Evolutionary conservation across 2,888 invertebrate species (phyloP).

Genomic region (Nymphalis c-album): DNA sequence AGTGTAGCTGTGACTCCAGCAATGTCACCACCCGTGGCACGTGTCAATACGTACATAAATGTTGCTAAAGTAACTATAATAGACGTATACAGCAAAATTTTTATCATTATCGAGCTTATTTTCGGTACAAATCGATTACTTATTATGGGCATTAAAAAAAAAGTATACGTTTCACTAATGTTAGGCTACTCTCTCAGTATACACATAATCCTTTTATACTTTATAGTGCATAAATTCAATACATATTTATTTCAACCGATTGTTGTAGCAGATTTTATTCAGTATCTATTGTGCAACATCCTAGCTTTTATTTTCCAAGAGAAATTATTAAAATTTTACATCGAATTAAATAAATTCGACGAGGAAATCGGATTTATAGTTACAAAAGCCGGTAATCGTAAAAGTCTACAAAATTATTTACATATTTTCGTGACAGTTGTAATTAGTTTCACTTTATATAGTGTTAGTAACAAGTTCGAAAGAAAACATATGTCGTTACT

Average conservation of each 20-base stretch:
- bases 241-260: background rate
- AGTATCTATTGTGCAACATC: slow-evolving; percentile 31
- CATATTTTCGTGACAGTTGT: background rate
- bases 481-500: background rate
- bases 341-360: slow-evolving; percentile 38
- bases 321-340: slow-evolving; percentile 35
- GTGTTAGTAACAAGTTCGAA: background rate
- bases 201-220: background rate
- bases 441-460: background rate
- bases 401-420: slow-evolving; percentile 34
- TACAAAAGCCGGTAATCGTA: background rate
- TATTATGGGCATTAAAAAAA: slow-evolving; percentile 30
- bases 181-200: slow-evolving; percentile 12
- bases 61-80: slow-evolving; percentile 6
- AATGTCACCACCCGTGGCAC: slow-evolving; percentile 26
- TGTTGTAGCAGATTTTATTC: background rate
- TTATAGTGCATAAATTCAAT: background rate
- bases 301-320: slow-evolving; percentile 28
- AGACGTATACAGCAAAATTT: slow-evolving; percentile 28
- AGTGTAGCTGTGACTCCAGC: background rate
- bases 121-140: slow-evolving; percentile 39
- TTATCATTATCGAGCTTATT: slow-evolving; percentile 29
- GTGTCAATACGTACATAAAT: slow-evolving; percentile 25
- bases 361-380: slow-evolving; percentile 30
- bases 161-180: slow-evolving; percentile 18